Evolutionary conservation across 1,140 invertebrate genomes (phyloP), one percentile per base, ranked within the genome.

Genomic region (Trichogramma pretiosum): DNA sequence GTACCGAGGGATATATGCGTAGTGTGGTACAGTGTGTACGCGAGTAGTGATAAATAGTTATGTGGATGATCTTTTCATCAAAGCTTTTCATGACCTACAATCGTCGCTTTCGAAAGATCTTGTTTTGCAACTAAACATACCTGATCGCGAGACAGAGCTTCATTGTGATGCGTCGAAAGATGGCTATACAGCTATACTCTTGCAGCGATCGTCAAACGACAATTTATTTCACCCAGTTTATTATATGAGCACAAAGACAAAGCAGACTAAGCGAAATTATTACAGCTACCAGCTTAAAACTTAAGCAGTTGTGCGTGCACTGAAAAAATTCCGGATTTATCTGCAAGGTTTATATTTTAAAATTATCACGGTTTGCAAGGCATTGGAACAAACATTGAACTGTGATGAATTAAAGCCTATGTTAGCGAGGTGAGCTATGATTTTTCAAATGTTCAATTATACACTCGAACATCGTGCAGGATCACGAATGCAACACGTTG

Each of bases 281-380:
- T 14, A 21, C 33, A 47, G 46, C 10, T 56, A 60, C n/a, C 48
- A 60, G 32, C 32, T 56, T 0, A 49, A 58, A 22, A 30, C 35
- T 9, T 32, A 53, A 8, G 58, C 54, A 17, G 48, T 60, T 0
- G 54, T 58, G 2, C 10, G 36, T 19, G 51, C 51, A 8, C 4
- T 50, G 5, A 26, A 46, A 22, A 48, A 51, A 26, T 62, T 60
- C 45, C 34, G 57, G 7, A 46, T 60, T 2, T 70, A 68, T 48
- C 33, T 70, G 13, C 33, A 57, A 1, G 61, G 61, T 0, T 48
- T 59, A 23, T 19, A 41, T 9, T 68, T 70, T 42, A 70, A 50
- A 48, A 47, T 68, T 5, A 40, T 68, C 0, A 70, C 65, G 0
- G 67, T 70, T 50, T 71, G 65, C 50, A 44, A 53, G 13, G 60